Conservation (phyloP, 1,140 invertebrate genomes). For the Listronotus oregonensis region DNA sequence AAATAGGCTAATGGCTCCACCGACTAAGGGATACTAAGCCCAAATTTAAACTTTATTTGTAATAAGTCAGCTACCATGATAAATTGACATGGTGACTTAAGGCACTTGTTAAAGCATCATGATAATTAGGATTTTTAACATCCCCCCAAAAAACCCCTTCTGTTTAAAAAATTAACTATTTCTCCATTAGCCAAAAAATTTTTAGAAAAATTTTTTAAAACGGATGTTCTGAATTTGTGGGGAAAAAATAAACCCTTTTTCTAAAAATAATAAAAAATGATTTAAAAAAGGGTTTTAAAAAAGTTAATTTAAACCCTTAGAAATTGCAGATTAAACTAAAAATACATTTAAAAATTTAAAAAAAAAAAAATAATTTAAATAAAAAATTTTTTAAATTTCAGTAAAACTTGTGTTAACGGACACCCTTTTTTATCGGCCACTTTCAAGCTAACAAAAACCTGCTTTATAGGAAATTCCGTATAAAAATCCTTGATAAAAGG, state of each 20-base stretch:
- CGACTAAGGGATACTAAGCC: slow-evolving; percentile 34
- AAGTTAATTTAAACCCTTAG: no score
- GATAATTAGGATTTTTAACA: slow-evolving; percentile 34
- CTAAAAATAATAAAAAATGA: slow-evolving; percentile 29
- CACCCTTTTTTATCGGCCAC: no score
- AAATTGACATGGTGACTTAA: slow-evolving; percentile 30
- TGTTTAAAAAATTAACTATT: slow-evolving; percentile 29
- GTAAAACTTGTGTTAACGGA: no score
- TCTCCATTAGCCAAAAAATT: slow-evolving; percentile 31
- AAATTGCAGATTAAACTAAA: no score
- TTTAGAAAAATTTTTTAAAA: slow-evolving; percentile 39
- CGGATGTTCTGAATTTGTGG: slow-evolving; percentile 39
- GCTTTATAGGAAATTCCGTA: no score
- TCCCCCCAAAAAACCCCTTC: slow-evolving; percentile 39
- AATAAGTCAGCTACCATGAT: slow-evolving; percentile 26
- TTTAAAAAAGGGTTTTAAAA: background rate
- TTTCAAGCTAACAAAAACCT: no score
- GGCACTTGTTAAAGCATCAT: slow-evolving; percentile 35
- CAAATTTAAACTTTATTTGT: slow-evolving; percentile 18
- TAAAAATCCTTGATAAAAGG: no score
- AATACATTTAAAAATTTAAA: no score
- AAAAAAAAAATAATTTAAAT: no score
- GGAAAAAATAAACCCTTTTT: slow-evolving; percentile 40
- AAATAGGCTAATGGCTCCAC: slow-evolving; percentile 33
- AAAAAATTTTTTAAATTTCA: no score